Evolutionary conservation across 2,113 vertebrate genomes (phyloP), one percentile per base, ranked within the genome.

Genomic region (Hippocampus mohnikei): DNA sequence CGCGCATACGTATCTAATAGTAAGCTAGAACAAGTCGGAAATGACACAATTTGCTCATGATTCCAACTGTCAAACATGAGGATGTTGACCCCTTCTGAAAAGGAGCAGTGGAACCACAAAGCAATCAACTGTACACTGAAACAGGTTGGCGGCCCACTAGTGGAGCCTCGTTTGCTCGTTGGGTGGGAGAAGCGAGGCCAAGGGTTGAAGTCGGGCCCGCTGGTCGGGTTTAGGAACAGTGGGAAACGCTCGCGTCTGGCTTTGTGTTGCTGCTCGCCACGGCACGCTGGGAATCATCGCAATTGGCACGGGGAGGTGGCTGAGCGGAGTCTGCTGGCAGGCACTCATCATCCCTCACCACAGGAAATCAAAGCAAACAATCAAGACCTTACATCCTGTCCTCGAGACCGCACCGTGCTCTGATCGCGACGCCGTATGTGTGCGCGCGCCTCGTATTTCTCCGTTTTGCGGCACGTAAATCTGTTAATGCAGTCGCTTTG

Each of bases 361-460:
- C 80, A 91, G 86, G 85, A 91, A 89, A 92, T 88, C 80, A 87
- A 91, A 90, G 85, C 84, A 91, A 91, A 91, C 90, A 91, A 90
- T 91, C 89, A 88, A 77, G 84, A 84, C 80, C 85, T 83, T 69
- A 80, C 85, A 90, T 92, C 91, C 90, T 91, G 84, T 88, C 77
- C 76, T 71, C 65, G 67, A 79, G 85, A 88, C 85, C 85, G 73
- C 84, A 73, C 74, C 53, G 62, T 65, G 74, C 74, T 83, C 79
- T 76, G 84, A 84, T 84, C 83, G 84, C 71, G 76, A 79, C 69
- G 25, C 62, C 52, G 41, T 21, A 53, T 56, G 66, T 65, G 62
- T 55, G 53, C 78, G 33, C 42, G 74, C 66, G 40, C 58, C 70
- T 48, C 55, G 67, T 69, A 5, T 50, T 50, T 72, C 50, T 20